These are phyloP conservation scores for Eudorcas thomsonii DNA, from an alignment of 2,113 vertebrate genomes.

Conservation along the genomic window DNA sequence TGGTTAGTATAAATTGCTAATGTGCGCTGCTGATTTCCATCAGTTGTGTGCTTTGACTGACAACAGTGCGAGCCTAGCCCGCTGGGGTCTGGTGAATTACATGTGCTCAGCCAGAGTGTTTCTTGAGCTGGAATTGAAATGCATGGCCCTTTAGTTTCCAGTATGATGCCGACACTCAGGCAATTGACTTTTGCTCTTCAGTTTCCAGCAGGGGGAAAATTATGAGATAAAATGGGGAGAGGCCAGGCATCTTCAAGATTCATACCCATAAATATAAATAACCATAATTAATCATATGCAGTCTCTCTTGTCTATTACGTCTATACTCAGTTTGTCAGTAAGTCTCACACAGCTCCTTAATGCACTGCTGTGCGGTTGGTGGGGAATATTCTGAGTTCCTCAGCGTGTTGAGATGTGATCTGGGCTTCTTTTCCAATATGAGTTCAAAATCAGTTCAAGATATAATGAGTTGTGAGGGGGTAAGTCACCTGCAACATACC, in stretches of 20 bases:
- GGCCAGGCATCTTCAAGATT: constrained; percentile 45
- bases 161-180: constrained; percentile 20
- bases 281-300: constrained; percentile 54
- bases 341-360: neutral
- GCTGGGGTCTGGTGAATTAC: constrained; percentile 63
- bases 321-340: neutral
- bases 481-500: neutral
- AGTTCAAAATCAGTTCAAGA: constrained; percentile 22
- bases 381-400: neutral
- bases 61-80: constrained; percentile 8
- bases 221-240: constrained; percentile 55
- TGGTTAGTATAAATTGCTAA: constrained; percentile 58
- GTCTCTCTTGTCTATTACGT: constrained; percentile 36
- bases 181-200: constrained; percentile 67
- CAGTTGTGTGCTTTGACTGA: constrained; percentile 62
- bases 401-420: neutral
- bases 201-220: constrained; percentile 54
- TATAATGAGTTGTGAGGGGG: neutral
- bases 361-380: neutral
- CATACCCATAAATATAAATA: constrained; percentile 64
- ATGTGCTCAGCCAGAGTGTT: constrained; percentile 45
- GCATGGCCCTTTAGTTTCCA: constrained; percentile 45
- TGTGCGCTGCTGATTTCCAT: constrained; percentile 48
- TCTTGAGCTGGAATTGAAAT: constrained; percentile 61
- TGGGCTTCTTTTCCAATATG: neutral